These are phyloP conservation scores for Coranthus polyacanthus DNA, from an alignment of 2,797 vertebrate genomes.

Conservation along the genomic window DNA sequence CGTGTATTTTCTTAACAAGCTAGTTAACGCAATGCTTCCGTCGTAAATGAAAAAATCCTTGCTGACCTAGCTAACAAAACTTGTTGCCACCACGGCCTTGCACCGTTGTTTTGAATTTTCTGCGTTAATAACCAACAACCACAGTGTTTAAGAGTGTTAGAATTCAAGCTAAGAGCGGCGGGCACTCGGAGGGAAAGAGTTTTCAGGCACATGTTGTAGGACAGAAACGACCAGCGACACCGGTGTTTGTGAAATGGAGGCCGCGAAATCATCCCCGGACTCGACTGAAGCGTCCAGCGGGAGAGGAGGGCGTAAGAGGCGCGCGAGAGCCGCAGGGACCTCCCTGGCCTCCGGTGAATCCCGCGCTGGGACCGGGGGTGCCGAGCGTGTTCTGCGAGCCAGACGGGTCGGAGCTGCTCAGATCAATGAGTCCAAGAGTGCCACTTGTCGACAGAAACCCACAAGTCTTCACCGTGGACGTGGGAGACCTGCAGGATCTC, in stretches of 20 bases:
- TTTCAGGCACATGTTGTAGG: neutral
- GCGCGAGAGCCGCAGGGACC: neutral
- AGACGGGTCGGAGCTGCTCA: neutral
- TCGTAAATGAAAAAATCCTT: neutral
- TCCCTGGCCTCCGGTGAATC: neutral
- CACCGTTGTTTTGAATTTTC: neutral
- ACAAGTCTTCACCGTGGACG: neutral
- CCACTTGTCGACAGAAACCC: neutral
- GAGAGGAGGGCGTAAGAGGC: constrained; percentile 27
- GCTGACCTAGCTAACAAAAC: constrained; percentile 34
- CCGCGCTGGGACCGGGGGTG: neutral
- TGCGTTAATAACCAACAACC: neutral
- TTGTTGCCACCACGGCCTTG: constrained; percentile 33
- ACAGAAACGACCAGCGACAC: neutral
- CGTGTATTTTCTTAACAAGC: constrained; percentile 1
- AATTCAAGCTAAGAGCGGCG: neutral
- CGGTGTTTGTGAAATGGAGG: constrained; percentile 9
- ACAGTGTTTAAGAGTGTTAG: neutral
- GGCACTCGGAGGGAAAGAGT: constrained; percentile 24
- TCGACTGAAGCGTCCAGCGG: constrained; percentile 31
- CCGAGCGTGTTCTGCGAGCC: constrained; percentile 48
- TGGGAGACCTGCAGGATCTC: constrained; percentile 11
- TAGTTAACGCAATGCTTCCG: neutral
- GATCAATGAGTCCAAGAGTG: neutral
- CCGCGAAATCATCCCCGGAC: constrained; percentile 47